These are phyloP conservation scores for Achlya flavicornis DNA, from an alignment of 2,888 invertebrate species.

Conservation along the genomic window DNA sequence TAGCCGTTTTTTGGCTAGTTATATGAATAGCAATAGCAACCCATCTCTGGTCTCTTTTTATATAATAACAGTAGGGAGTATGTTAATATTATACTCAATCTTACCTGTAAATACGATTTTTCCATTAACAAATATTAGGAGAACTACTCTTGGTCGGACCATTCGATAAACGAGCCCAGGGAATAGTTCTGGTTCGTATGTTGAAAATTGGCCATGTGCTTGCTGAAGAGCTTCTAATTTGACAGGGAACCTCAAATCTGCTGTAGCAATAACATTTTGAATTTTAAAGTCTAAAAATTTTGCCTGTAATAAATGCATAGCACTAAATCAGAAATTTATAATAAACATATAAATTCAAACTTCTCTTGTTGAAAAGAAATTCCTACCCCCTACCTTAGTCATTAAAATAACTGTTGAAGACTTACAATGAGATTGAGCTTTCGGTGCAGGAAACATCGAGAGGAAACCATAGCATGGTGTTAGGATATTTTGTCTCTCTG, in stretches of 20 bases:
- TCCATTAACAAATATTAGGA: conserved; percentile 99
- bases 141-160: conserved; percentile 97
- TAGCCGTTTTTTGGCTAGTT: too few relatives aligned
- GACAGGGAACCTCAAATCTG: conserved; percentile 89
- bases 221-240: conserved; percentile 89
- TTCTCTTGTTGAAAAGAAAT: too few relatives aligned
- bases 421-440: too few relatives aligned
- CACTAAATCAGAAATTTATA: conserved; percentile 9
- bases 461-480: too few relatives aligned
- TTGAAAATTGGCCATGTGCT: conserved; percentile 90
- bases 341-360: neutral
- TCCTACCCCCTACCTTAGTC: too few relatives aligned
- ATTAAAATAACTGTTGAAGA: too few relatives aligned
- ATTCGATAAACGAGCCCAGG: conserved; percentile 98
- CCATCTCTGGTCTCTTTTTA: too few relatives aligned
- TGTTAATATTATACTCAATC: neutral
- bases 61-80: too few relatives aligned
- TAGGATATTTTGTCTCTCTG: too few relatives aligned
- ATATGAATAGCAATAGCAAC: too few relatives aligned
- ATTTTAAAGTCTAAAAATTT: conserved; percentile 91
- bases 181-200: conserved; percentile 99
- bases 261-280: conserved; percentile 90
- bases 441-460: too few relatives aligned
- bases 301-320: conserved; percentile 73
- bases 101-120: conserved; percentile 97